Conservation (phyloP, 2,888 invertebrate genomes). For the Andrena flavipes region DNA sequence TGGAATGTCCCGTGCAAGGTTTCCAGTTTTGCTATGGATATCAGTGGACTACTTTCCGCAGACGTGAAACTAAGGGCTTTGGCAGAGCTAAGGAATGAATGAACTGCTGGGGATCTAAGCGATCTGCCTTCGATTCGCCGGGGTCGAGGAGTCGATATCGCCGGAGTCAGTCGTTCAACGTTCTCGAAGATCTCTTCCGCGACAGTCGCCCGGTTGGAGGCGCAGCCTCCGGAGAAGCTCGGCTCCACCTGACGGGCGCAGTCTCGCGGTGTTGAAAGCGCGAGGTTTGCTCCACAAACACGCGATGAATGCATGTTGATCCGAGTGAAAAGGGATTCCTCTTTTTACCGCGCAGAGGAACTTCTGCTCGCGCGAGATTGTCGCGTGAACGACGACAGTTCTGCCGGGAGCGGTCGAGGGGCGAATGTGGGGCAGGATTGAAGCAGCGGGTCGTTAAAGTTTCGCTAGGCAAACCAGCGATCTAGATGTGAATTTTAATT, state of each 20-base stretch:
- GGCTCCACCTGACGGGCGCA: constrained; percentile 7
- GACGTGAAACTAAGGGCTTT: neutral
- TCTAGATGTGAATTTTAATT: neutral
- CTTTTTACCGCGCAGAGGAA: constrained; percentile 26
- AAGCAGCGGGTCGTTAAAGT: neutral
- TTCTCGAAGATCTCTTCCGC: neutral
- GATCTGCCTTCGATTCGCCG: neutral
- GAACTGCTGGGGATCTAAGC: neutral
- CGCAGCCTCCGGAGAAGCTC: constrained; percentile 31
- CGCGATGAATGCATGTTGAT: constrained; percentile 51
- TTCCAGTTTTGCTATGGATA: too few species aligned
- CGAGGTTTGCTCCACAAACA: constrained; percentile 47
- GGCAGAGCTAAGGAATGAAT: neutral
- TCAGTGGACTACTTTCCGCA: too few species aligned
- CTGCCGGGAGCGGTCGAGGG: constrained; percentile 19
- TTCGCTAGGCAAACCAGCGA: neutral
- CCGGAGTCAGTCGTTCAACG: neutral
- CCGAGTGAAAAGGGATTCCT: constrained; percentile 29
- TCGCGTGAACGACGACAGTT: neutral
- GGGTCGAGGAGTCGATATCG: constrained; percentile 2
- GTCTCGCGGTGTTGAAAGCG: constrained; percentile 13
- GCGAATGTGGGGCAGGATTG: constrained; percentile 32
- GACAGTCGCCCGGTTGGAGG: constrained; percentile 5
- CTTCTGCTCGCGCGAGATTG: constrained; percentile 15
- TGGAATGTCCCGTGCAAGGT: too few species aligned